Evolutionary conservation across 2,113 vertebrate genomes (phyloP).

Genomic region (Poeciliopsis occidentalis): DNA sequence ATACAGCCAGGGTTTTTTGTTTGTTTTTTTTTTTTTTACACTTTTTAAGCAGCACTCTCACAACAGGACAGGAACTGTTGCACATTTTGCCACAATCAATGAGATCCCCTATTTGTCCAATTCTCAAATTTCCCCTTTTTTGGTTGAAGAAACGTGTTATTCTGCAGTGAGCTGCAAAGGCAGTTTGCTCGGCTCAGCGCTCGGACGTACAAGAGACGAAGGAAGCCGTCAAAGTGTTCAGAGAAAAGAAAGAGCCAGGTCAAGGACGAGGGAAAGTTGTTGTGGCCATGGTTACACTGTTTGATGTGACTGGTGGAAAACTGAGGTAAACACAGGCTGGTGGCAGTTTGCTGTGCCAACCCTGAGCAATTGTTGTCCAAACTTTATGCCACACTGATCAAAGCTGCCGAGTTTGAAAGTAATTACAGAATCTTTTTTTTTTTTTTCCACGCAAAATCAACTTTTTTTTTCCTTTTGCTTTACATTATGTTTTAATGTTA

Average conservation of each 20-base stretch:
- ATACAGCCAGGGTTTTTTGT: background rate
- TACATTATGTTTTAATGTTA: too few species aligned
- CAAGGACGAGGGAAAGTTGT: background rate
- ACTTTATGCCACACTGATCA: too few species aligned
- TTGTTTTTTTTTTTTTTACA: background rate
- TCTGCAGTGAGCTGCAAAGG: background rate
- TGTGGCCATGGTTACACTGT: background rate
- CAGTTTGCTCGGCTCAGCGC: background rate
- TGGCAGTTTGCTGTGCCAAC: too few species aligned
- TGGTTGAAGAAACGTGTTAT: slow-evolving; percentile 1
- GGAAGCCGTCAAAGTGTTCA: background rate
- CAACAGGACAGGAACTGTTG: slow-evolving; percentile 12
- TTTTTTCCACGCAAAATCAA: too few species aligned
- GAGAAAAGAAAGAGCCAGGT: background rate
- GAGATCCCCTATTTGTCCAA: slow-evolving; percentile 18
- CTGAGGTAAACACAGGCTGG: too few species aligned
- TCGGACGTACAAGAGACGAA: background rate
- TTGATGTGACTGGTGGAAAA: background rate
- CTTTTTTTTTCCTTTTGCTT: too few species aligned
- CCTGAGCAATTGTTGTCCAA: too few species aligned
- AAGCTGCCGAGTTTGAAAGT: too few species aligned
- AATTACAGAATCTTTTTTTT: too few species aligned
- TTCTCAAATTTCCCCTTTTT: background rate
- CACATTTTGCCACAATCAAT: slow-evolving; percentile 18
- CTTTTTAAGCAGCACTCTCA: slow-evolving; percentile 11